Conservation (phyloP, 2,888 invertebrate species). For the Drosophila greeni region DNA sequence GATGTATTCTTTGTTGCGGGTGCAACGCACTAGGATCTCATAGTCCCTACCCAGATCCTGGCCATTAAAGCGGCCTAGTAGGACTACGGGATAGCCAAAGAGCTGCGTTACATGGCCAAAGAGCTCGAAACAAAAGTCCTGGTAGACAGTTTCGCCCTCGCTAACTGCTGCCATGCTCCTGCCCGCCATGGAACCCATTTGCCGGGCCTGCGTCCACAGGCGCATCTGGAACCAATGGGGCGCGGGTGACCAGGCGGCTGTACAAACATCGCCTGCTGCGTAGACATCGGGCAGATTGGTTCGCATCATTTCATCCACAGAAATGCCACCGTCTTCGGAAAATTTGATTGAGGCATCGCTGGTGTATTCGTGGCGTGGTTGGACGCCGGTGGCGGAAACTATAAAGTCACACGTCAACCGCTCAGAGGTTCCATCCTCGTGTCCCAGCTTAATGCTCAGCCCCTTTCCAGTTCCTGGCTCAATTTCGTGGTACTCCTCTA, state of each 20-base stretch:
- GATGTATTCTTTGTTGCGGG: constrained; percentile 88
- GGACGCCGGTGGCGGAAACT: constrained; percentile 97
- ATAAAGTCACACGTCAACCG: constrained; percentile 90
- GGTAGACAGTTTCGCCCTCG: constrained; percentile 83
- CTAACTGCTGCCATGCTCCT: constrained; percentile 86
- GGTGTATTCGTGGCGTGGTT: constrained; percentile 82
- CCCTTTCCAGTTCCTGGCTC: constrained; percentile 78
- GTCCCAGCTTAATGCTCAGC: constrained; percentile 84
- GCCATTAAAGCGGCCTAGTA: constrained; percentile 95
- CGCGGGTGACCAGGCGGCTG: constrained; percentile 87
- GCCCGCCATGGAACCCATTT: constrained; percentile 97
- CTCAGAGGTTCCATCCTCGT: constrained; percentile 80
- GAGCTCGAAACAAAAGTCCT: constrained; percentile 98
- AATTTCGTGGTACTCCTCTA: constrained; percentile 64
- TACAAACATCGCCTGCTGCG: constrained; percentile 97
- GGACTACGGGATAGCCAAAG: constrained; percentile 94
- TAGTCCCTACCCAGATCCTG: constrained; percentile 89
- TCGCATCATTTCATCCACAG: constrained; percentile 91
- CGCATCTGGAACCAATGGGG: constrained; percentile 96
- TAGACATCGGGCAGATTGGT: constrained; percentile 88
- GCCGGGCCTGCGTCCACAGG: constrained; percentile 98
- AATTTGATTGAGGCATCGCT: constrained; percentile 80
- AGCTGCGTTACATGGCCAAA: constrained; percentile 97
- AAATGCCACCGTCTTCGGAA: constrained; percentile 88
- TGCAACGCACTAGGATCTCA: constrained; percentile 91